phyloP scores from a whole-genome alignment of 2,113 vertebrate species.

The Neofelis nebulosa region DNA sequence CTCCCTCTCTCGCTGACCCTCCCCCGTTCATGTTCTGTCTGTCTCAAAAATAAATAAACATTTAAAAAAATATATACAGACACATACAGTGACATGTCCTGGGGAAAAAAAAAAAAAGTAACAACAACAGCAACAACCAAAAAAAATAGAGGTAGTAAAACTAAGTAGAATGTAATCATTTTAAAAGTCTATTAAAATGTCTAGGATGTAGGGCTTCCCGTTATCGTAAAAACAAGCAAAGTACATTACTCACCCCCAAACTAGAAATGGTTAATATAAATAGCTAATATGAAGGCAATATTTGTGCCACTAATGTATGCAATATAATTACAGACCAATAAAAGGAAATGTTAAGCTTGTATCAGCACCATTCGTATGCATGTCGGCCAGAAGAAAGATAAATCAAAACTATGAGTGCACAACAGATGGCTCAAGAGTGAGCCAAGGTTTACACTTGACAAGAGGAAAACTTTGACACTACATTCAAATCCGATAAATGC shows the following conservation, averaged over 20 bases:
- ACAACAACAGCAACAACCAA: not conserved
- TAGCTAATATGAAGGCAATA: conserved; percentile 63
- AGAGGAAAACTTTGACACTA: conserved; percentile 67
- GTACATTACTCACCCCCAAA: conserved; percentile 66
- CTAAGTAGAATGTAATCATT: conserved; percentile 36
- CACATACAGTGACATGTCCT: conserved; percentile 15
- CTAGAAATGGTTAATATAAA: conserved; percentile 65
- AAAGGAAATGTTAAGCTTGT: conserved; percentile 75
- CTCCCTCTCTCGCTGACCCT: no score
- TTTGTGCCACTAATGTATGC: conserved; percentile 68
- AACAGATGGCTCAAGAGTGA: conserved; percentile 72
- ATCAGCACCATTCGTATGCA: conserved; percentile 65
- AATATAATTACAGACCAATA: conserved; percentile 70
- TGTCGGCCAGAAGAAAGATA: conserved; percentile 71
- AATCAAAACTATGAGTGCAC: conserved; percentile 75
- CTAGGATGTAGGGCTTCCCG: conserved; percentile 32
- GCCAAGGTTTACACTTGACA: conserved; percentile 70
- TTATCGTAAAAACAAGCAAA: conserved; percentile 53
- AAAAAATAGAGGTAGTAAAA: conserved; percentile 52
- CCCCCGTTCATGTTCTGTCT: no score
- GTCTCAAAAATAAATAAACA: no score
- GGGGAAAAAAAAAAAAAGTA: conserved; percentile 26
- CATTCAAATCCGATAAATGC: conserved; percentile 70
- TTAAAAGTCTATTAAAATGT: conserved; percentile 50
- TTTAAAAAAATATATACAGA: not conserved